Percentiles rank a stretch among this genome's conserved stretches.
Conservation (phyloP, 2,797 vertebrate genomes). For the Argya squamiceps region DNA sequence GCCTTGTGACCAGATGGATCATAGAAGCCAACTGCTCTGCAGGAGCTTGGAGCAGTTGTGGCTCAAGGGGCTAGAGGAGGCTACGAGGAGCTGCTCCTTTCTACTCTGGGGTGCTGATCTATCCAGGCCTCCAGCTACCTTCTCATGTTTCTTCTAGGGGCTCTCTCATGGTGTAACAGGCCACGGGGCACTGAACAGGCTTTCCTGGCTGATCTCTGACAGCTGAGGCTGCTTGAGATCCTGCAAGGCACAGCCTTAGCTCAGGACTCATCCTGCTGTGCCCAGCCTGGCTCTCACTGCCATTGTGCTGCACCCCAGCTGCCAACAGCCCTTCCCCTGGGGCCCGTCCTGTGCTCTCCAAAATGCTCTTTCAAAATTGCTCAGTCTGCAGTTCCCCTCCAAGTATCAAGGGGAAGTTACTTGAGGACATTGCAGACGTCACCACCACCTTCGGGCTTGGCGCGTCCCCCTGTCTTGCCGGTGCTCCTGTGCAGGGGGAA, state of each 20-base stretch:
- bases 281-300: neutral
- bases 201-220: neutral
- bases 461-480: neutral
- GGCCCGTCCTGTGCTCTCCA: neutral
- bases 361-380: neutral
- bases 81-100: neutral
- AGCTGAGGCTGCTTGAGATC: neutral
- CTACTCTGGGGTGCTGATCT: accelerated
- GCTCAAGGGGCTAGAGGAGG: neutral
- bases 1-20: neutral
- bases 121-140: neutral
- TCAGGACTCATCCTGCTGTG: neutral
- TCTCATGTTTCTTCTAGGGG: neutral
- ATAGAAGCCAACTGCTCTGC: neutral
- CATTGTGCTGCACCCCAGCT: accelerated
- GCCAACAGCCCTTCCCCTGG: accelerated
- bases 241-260: neutral
- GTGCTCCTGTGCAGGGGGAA: neutral
- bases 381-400: neutral
- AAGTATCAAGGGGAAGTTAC: neutral
- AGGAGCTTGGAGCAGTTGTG: neutral
- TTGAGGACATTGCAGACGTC: neutral
- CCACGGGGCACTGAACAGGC: neutral
- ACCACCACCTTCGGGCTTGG: neutral
- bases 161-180: neutral